A percentile compares a stretch with the other conserved stretches of the same genome.
Evolutionary conservation across 2,797 vertebrate genomes (phyloP).

Genomic region (Cheracebus regulus): DNA sequence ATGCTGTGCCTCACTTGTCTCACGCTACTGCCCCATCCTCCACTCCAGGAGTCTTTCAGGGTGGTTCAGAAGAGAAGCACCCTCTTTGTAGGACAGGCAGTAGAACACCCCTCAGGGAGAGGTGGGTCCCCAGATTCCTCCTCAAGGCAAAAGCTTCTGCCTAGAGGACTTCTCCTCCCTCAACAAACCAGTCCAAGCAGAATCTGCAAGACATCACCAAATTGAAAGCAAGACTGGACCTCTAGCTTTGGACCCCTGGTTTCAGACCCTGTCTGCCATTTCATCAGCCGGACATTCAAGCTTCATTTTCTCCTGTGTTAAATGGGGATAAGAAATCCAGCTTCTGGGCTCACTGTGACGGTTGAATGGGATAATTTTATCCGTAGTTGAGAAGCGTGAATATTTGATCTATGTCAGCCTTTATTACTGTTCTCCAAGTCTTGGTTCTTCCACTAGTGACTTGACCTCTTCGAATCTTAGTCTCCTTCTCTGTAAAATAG

Average conservation of each 20-base stretch:
- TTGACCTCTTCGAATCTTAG: not conserved
- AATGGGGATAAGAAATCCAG: not conserved
- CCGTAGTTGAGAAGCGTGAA: not conserved
- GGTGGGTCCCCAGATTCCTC: not conserved
- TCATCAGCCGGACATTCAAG: not conserved
- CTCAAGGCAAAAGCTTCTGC: not conserved
- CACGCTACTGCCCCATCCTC: not conserved
- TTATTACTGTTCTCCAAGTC: not conserved
- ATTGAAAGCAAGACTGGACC: not conserved
- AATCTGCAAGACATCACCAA: not conserved
- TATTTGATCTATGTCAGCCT: not conserved
- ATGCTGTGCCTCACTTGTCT: not conserved
- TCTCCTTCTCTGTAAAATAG: not conserved
- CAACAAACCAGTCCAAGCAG: not conserved
- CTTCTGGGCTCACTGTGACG: not conserved
- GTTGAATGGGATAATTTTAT: not conserved
- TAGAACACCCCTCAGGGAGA: not conserved
- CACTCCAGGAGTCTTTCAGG: not conserved
- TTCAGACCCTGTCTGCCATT: not conserved
- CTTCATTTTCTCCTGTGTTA: not conserved
- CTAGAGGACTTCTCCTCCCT: not conserved
- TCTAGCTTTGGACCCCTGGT: not conserved
- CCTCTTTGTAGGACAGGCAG: not conserved
- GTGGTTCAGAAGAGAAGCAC: not conserved
- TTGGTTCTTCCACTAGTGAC: not conserved